Evolutionary conservation across 2,888 invertebrate species (phyloP), one percentile per base, ranked within the genome.

Genomic region (Leucania comma): DNA sequence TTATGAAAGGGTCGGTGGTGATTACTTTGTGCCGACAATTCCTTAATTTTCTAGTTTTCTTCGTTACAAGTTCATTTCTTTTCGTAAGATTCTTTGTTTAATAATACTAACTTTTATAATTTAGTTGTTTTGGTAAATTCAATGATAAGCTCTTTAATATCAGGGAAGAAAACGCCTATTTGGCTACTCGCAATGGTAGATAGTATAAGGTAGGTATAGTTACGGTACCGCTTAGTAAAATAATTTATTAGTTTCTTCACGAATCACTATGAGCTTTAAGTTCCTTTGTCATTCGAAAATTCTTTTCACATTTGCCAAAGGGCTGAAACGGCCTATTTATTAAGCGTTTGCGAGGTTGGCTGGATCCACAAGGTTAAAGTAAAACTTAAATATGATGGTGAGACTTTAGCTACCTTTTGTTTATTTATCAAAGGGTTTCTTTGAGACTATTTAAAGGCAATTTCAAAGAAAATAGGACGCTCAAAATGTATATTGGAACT

Each of bases 31-130:
- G 48, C 46, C 26, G 53, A 22, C 60, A 58, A 53, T 50, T 60
- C 22, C 51, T 50, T 57, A 58, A 79, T 58, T 58, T 53, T 42
- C 35, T 10, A 57, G 78, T 77, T 35, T 58, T 65, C 57, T 74
- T 76, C 80, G 75, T 67, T 54, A 24, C 4, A 9, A 58, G 48
- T 67, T 48, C 5, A 46, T 61, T 58, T 66, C 12, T 53, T 58
- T 75, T 53, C 17, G 17, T 24, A 17, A 5, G 17, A 38, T 42
- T 42, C 17, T 79, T 67, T 48, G 14, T 62, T 50, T 6, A 46
- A 54, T 53, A 24, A 35, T 8, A n/a, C 46, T 46, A 42, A 42
- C 20, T 42, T 42, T 42, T 42, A 20, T 42, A 42, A 38, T 14
- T 38, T 38, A 14, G 10, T 12, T 24, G 12, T 59, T 26, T 12